Percentiles rank a stretch among this genome's conserved stretches.
phyloP scores from a whole-genome alignment of 2,797 vertebrate species.

The Oreochromis mossambicus region DNA sequence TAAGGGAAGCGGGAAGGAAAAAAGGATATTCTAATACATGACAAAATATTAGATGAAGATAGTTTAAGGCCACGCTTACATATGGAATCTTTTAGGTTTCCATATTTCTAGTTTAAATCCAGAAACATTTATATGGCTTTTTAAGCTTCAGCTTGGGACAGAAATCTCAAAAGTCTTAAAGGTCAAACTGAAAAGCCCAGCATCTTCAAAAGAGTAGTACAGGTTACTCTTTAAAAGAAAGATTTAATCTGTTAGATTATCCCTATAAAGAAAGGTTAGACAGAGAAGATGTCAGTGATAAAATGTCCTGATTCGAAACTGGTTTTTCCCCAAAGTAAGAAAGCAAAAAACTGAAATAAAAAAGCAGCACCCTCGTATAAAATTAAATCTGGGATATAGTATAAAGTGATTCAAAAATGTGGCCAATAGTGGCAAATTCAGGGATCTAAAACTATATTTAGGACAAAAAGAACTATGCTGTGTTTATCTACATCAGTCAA shows the following conservation, averaged over 20 bases:
- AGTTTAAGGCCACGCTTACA: constrained; percentile 7
- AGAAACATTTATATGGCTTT: constrained; percentile 33
- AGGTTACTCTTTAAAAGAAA: constrained; percentile 30
- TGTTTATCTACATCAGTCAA: background rate
- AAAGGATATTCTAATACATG: background rate
- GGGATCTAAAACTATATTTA: background rate
- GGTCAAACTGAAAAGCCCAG: constrained; percentile 56
- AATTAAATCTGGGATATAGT: background rate
- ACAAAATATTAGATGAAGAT: background rate
- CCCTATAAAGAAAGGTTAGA: constrained; percentile 64
- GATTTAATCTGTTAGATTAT: constrained; percentile 60
- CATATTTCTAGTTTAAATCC: constrained; percentile 12
- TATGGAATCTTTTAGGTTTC: constrained; percentile 18
- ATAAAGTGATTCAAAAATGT: background rate
- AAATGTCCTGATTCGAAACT: constrained; percentile 23
- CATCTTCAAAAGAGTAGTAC: constrained; percentile 33
- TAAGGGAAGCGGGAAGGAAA: background rate
- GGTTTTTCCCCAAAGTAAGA: background rate
- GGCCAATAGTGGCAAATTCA: background rate
- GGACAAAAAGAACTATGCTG: background rate
- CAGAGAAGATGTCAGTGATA: constrained; percentile 29
- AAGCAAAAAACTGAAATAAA: background rate
- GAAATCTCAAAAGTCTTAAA: constrained; percentile 56
- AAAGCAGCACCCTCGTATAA: background rate
- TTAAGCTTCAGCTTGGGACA: constrained; percentile 17